phyloP scores from a whole-genome alignment of 2,113 vertebrate species.

The Odocoileus virginianus region DNA sequence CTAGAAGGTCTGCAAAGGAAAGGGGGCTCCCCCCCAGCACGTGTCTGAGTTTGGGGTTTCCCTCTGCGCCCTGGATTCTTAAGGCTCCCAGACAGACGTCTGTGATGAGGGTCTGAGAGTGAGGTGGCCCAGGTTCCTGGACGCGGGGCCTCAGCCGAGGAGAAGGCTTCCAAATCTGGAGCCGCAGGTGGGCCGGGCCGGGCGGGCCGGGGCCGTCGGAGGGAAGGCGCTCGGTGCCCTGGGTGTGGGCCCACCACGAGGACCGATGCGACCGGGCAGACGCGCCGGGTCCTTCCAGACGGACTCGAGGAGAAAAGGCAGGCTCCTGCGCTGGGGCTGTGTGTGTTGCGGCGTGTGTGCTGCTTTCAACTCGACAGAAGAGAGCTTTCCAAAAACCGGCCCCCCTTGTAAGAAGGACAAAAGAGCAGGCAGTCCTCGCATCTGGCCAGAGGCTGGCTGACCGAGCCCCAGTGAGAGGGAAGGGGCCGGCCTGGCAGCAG shows the following conservation, averaged over 20 bases:
- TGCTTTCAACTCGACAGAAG: not conserved
- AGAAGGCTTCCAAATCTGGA: not conserved
- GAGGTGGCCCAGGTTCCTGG: not conserved
- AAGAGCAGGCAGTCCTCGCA: too few relatives aligned
- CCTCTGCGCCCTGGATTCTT: fast-evolving
- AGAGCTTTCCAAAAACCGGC: not conserved
- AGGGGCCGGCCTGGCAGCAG: too few relatives aligned
- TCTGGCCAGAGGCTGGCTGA: too few relatives aligned
- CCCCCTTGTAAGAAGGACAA: not conserved
- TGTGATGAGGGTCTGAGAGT: not conserved
- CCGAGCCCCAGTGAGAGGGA: too few relatives aligned
- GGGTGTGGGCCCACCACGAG: fast-evolving
- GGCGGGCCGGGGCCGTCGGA: fast-evolving
- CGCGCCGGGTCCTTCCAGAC: not conserved
- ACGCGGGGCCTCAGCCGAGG: fast-evolving
- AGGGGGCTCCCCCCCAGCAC: not conserved
- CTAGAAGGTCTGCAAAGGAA: not conserved
- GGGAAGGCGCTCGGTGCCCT: not conserved
- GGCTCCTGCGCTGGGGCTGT: not conserved
- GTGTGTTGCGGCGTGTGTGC: too few relatives aligned
- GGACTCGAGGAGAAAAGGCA: not conserved
- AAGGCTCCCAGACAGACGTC: fast-evolving
- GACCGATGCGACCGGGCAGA: not conserved
- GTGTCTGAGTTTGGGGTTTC: not conserved
- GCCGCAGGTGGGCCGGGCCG: fast-evolving